Percentiles rank a stretch among this genome's conserved stretches.
phyloP scores from a whole-genome alignment of 2,113 vertebrate species.

The Stercorarius parasiticus region DNA sequence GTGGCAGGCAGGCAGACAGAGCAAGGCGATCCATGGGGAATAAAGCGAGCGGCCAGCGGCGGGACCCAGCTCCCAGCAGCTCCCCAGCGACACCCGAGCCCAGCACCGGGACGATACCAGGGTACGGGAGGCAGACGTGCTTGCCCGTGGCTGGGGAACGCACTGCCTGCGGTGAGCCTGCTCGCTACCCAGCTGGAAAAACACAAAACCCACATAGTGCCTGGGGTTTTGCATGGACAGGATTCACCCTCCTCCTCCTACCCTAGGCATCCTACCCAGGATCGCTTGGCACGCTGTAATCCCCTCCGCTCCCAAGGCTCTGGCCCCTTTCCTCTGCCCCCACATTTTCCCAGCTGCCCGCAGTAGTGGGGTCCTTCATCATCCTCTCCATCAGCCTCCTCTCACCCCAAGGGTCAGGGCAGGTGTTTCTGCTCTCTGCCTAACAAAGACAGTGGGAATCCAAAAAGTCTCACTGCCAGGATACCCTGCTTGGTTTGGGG shows the following conservation, averaged over 20 bases:
- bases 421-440: neutral
- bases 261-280: neutral
- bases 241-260: neutral
- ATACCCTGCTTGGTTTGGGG: accelerated
- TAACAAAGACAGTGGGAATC: neutral
- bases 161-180: accelerated
- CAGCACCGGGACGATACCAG: neutral
- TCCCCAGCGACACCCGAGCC: neutral
- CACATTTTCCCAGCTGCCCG: neutral
- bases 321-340: neutral
- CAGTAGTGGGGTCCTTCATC: neutral
- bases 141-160: neutral
- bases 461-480: neutral
- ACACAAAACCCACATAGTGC: neutral
- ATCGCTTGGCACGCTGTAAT: neutral
- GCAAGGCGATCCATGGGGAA: neutral
- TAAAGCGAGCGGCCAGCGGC: accelerated
- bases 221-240: neutral
- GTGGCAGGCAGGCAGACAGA: neutral
- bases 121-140: accelerated
- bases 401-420: neutral
- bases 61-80: neutral
- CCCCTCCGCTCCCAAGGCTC: neutral
- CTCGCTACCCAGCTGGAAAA: neutral
- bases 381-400: neutral